Evolutionary conservation across 1,140 invertebrate genomes (phyloP), one percentile per base, ranked within the genome.

Genomic region (Heliconius hermathena): DNA sequence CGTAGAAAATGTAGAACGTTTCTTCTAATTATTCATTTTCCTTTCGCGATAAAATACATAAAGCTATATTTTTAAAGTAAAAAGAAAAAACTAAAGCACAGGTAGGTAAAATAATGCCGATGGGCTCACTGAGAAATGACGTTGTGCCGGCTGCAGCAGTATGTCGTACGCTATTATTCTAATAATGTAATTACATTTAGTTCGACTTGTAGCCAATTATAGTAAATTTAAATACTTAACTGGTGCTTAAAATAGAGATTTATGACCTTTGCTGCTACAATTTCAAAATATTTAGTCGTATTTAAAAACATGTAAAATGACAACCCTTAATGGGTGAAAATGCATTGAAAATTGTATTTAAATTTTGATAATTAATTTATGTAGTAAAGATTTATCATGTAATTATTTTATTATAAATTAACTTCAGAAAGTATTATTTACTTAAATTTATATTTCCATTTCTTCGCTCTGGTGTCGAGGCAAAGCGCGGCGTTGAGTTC

Each of bases 211-310:
- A 6, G 26, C 60, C 60, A 29, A 66, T 66, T 72, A 73, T 16
- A n/a, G 4, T 49, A 26, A 73, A 74, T 29, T 52, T 66, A 11
- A 86, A 66, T 66, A n/a, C 94, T 86, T 88, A 26, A 66, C 60
- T 66, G 11, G 22, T 29, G 26, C 60, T 66, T 29, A 16, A 26
- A 26, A 26, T 66, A 66, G 11, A 66, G 1, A 26, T 29, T 29
- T 26, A 26, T 4, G 13, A 66, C 60, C 22, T 29, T 29, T 9
- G 11, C 11, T 26, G 22, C 4, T 18, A 29, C 29, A 8, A 66
- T 66, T 66, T 66, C 2, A 26, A 66, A 66, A 22, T 57, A 22
- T 1, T 57, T 22, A 22, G 54, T 57, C 20, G 26, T 57, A 57
- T 22, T 22, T 57, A 22, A 9, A 22, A 57, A 22, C 9, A 57